Evolutionary conservation across 53 echinoderm and acorn worm species (phyloP), one percentile per base, ranked within the genome.

Genomic region (Henricia sp.): DNA sequence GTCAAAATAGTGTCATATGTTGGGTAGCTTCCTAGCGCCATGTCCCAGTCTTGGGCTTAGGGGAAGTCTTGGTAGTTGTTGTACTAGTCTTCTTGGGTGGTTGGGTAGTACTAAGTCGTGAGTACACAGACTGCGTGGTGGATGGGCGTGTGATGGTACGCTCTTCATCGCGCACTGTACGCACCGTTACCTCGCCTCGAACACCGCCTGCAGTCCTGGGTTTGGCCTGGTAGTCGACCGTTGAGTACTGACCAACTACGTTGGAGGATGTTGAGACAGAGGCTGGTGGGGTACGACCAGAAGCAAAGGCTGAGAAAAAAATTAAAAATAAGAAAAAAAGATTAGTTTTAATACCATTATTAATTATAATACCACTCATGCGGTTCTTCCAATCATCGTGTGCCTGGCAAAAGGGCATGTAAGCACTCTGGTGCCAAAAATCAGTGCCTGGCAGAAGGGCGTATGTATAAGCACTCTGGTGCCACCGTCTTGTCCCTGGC

Each of bases 91-190:
- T 44, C 59, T 55, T 82, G 6, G 54, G 37, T 1, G 68, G 56
- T 5, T n/a, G n/a, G n/a, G n/a, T n/a, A n/a, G 21, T 29, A 69
- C 56, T 37, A 41, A 70, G 58, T 10, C 56, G 21, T 2, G 64
- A 17, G 51, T 50, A 56, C 1, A 56, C 34, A 4, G 87, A 78
- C 60, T 53, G 43, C 0, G 86, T 64, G 34, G 85, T 64, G 28
- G 50, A 14, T 14, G 97, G 91, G 66, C 72, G 85, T 42, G 92
- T 94, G 74, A 94, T 80, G 19, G 94, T 90, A 8, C 94, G 83
- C 67, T 95, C 94, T 67, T 97, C 94, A 19, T 94, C 92, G 0
- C 94, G 90, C 24, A 87, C 88, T 0, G 97, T 97, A 10, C 94
- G 90, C 14, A 95, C 90, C 0, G 97, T 97, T 20, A 95, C 90